These are phyloP conservation scores for Drosophila melanogaster DNA, from an alignment of 1,140 invertebrate species.

Conservation along the genomic window DNA sequence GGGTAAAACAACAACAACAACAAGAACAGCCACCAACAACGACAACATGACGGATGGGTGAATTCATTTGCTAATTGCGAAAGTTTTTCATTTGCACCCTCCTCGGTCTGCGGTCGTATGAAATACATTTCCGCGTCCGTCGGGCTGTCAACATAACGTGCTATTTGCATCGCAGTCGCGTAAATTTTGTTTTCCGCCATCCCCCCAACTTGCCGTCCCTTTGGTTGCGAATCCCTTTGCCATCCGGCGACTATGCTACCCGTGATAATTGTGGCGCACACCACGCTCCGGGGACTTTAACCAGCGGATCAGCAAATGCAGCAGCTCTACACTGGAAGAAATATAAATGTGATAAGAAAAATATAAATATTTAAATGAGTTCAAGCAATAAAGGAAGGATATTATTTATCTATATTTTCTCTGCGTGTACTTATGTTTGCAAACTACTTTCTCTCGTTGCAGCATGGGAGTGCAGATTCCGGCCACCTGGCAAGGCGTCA, in stretches of 20 bases:
- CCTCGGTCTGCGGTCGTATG: conserved; percentile 35
- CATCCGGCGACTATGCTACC: conserved; percentile 1
- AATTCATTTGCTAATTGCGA: conserved; percentile 84
- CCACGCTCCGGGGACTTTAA: conserved; percentile 33
- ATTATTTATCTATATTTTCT: not conserved
- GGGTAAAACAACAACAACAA: conserved; percentile 32
- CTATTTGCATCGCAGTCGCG: conserved; percentile 58
- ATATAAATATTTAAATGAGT: not conserved
- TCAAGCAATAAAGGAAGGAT: not conserved
- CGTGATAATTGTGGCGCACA: conserved; percentile 40
- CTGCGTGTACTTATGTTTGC: conserved; percentile 16
- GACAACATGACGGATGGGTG: conserved; percentile 82
- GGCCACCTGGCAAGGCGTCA: conserved; percentile 87
- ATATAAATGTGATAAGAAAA: not conserved
- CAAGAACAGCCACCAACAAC: conserved; percentile 34
- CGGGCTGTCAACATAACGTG: conserved; percentile 63
- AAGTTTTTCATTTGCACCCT: conserved; percentile 71
- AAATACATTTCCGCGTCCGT: conserved; percentile 41
- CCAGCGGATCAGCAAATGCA: conserved; percentile 20
- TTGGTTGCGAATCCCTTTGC: not conserved
- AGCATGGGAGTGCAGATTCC: conserved; percentile 92
- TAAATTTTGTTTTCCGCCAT: conserved; percentile 53
- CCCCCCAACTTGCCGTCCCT: not conserved
- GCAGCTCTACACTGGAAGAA: not conserved
- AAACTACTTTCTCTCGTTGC: conserved; percentile 49